Percentiles rank a stretch among this genome's conserved stretches.
Evolutionary conservation across 2,797 vertebrate genomes (phyloP).

Genomic region (Ispidina lecontei): DNA sequence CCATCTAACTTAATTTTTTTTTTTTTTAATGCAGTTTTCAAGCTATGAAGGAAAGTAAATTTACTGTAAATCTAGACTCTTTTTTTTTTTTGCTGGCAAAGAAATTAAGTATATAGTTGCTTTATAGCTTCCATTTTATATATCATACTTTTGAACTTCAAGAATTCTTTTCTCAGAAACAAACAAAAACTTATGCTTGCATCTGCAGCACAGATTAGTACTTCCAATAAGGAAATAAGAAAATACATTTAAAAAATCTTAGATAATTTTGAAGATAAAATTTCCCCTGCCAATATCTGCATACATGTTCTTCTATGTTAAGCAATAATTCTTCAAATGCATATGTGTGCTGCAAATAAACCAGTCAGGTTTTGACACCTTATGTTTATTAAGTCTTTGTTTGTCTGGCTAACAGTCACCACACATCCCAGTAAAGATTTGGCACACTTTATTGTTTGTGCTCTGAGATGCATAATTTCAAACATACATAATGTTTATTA

Average conservation of each 20-base stretch:
- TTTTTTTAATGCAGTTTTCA: conserved; percentile 76
- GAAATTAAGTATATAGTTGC: conserved; percentile 58
- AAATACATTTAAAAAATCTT: conserved; percentile 21
- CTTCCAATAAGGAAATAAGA: conserved; percentile 12
- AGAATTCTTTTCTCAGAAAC: conserved; percentile 23
- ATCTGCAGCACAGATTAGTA: neutral
- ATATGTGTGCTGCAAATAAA: neutral
- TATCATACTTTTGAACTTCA: conserved; percentile 27
- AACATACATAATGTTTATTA: neutral
- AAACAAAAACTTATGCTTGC: conserved; percentile 22
- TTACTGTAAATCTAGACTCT: conserved; percentile 62
- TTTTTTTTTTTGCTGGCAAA: conserved; percentile 50
- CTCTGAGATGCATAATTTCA: neutral
- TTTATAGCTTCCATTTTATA: conserved; percentile 64
- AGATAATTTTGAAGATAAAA: neutral
- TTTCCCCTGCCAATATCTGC: conserved; percentile 27
- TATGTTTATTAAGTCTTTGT: neutral
- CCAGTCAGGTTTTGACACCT: neutral
- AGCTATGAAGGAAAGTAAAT: conserved; percentile 71
- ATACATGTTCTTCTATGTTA: conserved; percentile 5
- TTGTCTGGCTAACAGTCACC: neutral
- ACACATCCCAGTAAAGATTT: neutral
- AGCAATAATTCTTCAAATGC: conserved; percentile 4
- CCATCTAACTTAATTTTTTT: conserved; percentile 75
- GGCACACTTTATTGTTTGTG: neutral